Conservation (phyloP, 1,140 invertebrate genomes). For the Bathynomus jamesi region DNA sequence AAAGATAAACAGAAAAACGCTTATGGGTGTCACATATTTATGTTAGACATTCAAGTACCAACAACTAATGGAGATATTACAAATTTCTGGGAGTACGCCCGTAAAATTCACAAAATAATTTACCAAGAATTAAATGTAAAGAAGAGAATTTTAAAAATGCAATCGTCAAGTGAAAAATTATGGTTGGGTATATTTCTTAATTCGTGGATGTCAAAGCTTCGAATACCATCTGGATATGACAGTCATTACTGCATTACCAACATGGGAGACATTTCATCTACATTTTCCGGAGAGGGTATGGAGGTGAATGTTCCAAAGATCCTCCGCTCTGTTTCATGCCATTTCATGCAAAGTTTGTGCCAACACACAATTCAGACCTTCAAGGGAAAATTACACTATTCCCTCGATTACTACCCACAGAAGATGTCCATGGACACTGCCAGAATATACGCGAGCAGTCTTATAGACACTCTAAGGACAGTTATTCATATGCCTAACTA, state of each 20-base stretch:
- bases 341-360: constrained; percentile 34
- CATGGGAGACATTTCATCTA: constrained; percentile 31
- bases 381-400: constrained; percentile 26
- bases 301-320: constrained; percentile 26
- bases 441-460: constrained; percentile 14
- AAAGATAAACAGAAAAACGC: constrained; percentile 21
- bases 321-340: constrained; percentile 29
- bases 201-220: constrained; percentile 12
- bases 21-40: constrained; percentile 31
- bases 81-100: constrained; percentile 30
- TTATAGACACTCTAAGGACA: constrained; percentile 18
- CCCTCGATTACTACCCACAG: constrained; percentile 35
- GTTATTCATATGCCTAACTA: constrained; percentile 23
- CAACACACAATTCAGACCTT: constrained; percentile 36
- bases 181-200: constrained; percentile 20
- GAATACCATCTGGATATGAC: constrained; percentile 26
- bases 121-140: constrained; percentile 16
- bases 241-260: constrained; percentile 34
- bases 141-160: constrained; percentile 20
- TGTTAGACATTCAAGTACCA: constrained; percentile 21
- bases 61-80: constrained; percentile 13
- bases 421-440: constrained; percentile 23
- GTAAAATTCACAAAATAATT: constrained; percentile 15
- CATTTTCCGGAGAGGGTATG: constrained; percentile 24
- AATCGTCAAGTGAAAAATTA: constrained; percentile 21